These are phyloP conservation scores for Oligia strigilis DNA, from an alignment of 2,888 invertebrate species.

Conservation along the genomic window DNA sequence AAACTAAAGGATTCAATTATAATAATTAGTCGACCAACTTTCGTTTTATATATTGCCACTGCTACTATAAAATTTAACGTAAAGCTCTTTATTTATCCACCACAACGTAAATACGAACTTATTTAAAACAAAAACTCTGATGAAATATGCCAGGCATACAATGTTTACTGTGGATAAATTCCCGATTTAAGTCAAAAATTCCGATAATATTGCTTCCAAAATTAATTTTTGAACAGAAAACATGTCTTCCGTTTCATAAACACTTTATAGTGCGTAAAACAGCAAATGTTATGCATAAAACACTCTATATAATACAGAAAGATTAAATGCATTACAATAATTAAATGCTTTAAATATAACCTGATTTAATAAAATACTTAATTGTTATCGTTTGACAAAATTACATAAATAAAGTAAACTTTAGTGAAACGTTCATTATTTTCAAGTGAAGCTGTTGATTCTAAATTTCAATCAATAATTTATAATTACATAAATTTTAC, in stretches of 20 bases:
- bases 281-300: not conserved
- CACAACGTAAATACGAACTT: not conserved
- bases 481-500: not conserved
- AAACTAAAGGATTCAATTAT: not conserved
- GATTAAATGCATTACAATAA: not conserved
- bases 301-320: not conserved
- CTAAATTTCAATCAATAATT: constrained; percentile 14
- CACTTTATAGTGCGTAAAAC: not conserved
- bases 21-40: no score
- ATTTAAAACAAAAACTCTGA: constrained; percentile 25
- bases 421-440: not conserved
- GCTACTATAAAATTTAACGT: not conserved
- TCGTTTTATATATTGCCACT: no score
- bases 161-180: constrained; percentile 14
- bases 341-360: not conserved
- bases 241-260: constrained; percentile 19
- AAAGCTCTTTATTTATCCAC: constrained; percentile 8
- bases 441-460: not conserved
- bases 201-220: constrained; percentile 11
- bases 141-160: constrained; percentile 9
- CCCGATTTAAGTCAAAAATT: not conserved
- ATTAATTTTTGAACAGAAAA: constrained; percentile 21
- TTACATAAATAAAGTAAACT: not conserved
- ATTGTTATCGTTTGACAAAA: not conserved
- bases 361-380: not conserved